A percentile compares a stretch with the other conserved stretches of the same genome.
These are phyloP conservation scores for Rhineura floridana DNA, from an alignment of 2,113 vertebrate species.

Conservation along the genomic window DNA sequence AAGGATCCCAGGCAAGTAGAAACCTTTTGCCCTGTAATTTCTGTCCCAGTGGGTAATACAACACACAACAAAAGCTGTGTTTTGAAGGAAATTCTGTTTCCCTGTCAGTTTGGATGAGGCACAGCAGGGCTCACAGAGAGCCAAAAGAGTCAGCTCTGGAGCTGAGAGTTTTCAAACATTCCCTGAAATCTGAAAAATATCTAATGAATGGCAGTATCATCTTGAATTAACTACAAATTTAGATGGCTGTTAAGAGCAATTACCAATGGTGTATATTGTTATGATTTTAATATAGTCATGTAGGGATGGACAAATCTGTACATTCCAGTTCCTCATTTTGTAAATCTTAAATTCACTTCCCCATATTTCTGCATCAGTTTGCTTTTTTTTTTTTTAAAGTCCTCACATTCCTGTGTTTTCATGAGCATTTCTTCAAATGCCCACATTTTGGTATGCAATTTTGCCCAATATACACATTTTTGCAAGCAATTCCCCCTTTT, in stretches of 20 bases:
- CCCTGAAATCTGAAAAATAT: constrained; percentile 4
- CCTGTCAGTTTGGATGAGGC: not conserved
- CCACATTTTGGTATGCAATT: too few relatives aligned
- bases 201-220: not conserved
- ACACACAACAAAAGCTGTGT: not conserved
- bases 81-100: not conserved
- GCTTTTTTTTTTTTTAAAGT: too few relatives aligned
- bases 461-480: too few relatives aligned
- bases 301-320: too few relatives aligned
- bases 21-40: not conserved
- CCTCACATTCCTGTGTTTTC: too few relatives aligned
- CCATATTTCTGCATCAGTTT: too few relatives aligned
- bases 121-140: constrained; percentile 7
- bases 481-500: too few relatives aligned
- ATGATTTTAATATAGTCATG: not conserved
- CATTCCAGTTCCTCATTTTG: too few relatives aligned
- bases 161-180: constrained; percentile 8
- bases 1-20: not conserved
- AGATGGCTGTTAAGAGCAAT: not conserved
- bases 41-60: not conserved
- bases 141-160: not conserved
- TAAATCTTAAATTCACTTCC: too few relatives aligned
- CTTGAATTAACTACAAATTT: not conserved
- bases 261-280: not conserved
- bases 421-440: too few relatives aligned